Evolutionary conservation across 2,888 invertebrate species (phyloP), one percentile per base, ranked within the genome.

Genomic region (Drepana falcataria): DNA sequence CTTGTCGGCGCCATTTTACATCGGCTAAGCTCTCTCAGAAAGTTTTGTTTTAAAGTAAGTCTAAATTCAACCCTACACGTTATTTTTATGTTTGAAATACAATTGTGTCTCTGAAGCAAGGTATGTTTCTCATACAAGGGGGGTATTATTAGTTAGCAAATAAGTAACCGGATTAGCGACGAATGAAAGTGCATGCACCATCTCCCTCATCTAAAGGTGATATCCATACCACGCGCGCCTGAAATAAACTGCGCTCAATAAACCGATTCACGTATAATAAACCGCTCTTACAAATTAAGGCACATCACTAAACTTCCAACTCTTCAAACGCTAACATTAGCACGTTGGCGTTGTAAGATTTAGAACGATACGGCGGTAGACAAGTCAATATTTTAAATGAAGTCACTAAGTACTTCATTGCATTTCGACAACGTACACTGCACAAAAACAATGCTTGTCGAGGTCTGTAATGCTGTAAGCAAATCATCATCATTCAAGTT

Each of bases 211-310:
- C 60, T 65, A 63, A 61, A 21, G 37, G 5, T 1, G 37, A 37
- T 37, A 37, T 37, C 37, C 37, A 4, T 5, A 5, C 63, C 54
- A 58, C 65, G 59, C 60, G 73, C 75, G 77, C 77, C 77, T 73
- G 63, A 79, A 80, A 80, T 77, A 79, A 75, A 71, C 69, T 73
- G 61, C 68, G 67, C 64, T 71, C 70, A 77, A 73, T 76, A 73
- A 80, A 79, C 76, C 72, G 71, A 77, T 78, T 79, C 65, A 58
- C 68, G 68, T 63, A 73, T 73, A 65, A 62, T 66, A 70, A 65
- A 66, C 66, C 53, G 53, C 54, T 59, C 58, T 59, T 58, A 56
- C 51, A 49, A 55, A 59, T 63, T 60, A 58, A 61, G 55, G 59
- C 53, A 52, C 51, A 59, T 59, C 48, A 58, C 59, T 21, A 21